Conservation (phyloP, 2,888 invertebrate genomes). For the Eueremaeus valkanovi region DNA sequence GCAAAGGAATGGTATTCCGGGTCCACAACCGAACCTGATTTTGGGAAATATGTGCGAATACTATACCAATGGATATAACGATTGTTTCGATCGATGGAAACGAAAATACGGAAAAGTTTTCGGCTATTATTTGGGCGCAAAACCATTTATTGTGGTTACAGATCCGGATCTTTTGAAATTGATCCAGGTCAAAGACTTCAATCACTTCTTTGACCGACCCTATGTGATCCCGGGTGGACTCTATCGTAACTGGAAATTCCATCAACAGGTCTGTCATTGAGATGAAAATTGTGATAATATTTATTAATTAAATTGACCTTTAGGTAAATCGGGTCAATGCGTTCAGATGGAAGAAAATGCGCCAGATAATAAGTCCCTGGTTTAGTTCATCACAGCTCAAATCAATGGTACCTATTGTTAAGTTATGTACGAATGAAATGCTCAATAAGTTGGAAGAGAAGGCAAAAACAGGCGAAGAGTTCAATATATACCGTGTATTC, state of each 20-base stretch:
- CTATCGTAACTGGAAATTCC: constrained; percentile 25
- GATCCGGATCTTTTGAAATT: constrained; percentile 42
- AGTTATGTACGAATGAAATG: constrained; percentile 23
- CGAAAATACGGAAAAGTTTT: constrained; percentile 44
- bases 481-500: constrained; percentile 34
- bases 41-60: constrained; percentile 44
- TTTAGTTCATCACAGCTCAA: constrained; percentile 45
- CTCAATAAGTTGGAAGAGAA: constrained; percentile 22
- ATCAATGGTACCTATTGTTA: constrained; percentile 32
- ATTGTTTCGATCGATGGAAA: constrained; percentile 44
- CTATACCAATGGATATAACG: constrained; percentile 37
- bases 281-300: too few relatives aligned
- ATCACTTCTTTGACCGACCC: constrained; percentile 42
- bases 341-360: constrained; percentile 45
- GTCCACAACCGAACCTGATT: constrained; percentile 43
- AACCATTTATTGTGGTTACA: constrained; percentile 41
- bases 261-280: not conserved
- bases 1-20: constrained; percentile 39
- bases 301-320: too few relatives aligned
- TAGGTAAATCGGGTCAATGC: constrained; percentile 1
- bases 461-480: not conserved
- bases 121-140: constrained; percentile 42
- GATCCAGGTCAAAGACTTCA: constrained; percentile 44
- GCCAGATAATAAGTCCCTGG: constrained; percentile 44
- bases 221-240: constrained; percentile 33